Conservation (phyloP, 2,113 vertebrate genomes). For the Cichladusa arquata region DNA sequence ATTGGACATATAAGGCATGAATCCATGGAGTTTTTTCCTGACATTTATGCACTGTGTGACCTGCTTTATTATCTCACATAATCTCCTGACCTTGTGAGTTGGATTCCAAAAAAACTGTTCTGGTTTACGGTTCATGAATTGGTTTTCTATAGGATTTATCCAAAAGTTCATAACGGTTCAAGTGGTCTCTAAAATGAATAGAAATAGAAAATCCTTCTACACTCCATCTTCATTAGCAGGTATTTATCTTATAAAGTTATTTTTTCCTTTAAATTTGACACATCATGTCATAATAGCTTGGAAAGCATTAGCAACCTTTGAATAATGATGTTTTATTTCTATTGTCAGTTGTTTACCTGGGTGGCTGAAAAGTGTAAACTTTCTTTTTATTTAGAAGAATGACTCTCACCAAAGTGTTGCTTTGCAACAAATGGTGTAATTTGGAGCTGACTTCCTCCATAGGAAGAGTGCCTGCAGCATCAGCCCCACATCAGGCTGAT, state of each 20-base stretch:
- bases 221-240: not conserved
- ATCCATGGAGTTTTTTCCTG: accelerated
- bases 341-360: not conserved
- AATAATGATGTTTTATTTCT: not conserved
- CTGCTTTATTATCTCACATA: not conserved
- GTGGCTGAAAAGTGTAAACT: not conserved
- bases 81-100: not conserved
- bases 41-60: not conserved
- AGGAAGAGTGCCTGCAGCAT: not conserved
- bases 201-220: not conserved
- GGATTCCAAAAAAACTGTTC: not conserved
- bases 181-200: not conserved
- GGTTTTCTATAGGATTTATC: not conserved
- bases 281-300: not conserved
- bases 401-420: not conserved
- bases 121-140: not conserved
- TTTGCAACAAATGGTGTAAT: not conserved
- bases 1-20: not conserved
- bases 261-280: not conserved
- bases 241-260: not conserved
- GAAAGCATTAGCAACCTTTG: not conserved
- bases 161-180: not conserved
- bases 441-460: accelerated
- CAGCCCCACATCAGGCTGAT: not conserved
- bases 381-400: not conserved